Evolutionary conservation across 2,888 invertebrate species (phyloP), one percentile per base, ranked within the genome.

Genomic region (Plebejus anna): DNA sequence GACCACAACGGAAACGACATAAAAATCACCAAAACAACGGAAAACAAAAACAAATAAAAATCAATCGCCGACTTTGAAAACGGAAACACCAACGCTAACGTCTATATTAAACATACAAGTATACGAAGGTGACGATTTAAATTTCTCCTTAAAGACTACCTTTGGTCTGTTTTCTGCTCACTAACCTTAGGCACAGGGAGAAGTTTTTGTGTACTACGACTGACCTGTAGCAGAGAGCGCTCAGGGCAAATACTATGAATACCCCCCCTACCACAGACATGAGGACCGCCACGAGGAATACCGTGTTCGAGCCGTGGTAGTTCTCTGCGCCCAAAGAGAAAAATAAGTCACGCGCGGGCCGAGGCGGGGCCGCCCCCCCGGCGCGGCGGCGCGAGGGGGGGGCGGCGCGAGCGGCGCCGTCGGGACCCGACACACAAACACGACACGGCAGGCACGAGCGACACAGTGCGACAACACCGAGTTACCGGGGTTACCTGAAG

Each of bases 221-320:
- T 97, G 98, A 98, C 98, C 98, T 98, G 97, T 98, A 98, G 97
- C 98, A 98, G 96, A 98, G 97, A 96, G 98, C 98, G 97, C 98
- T 97, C 96, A 98, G 97, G 96, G 98, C 98, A 97, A 98, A 98
- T 96, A 98, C 96, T 96, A 98, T 96, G 97, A 98, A 98, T 96
- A 98, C 98, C 96, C 98, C 98, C 96, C 98, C 98, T 96, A 98
- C 98, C 96, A 98, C 98, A 96, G 98, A 98, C 97, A 98, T 98
- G 96, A 98, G 97, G 95, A 98, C 97, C 96, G 97, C 97, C 95
- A 98, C 98, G 96, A 98, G 97, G 96, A 97, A 97, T 95, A 98
- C 97, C 95, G 98, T 98, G 96, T 98, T 98, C 95, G 98, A 98
- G 95, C 98, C 98, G 96, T 98, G 97, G 96, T 98, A 97, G 96